Evolutionary conservation across 2,888 invertebrate species (phyloP).

Genomic region (Meiosimyza decipiens): DNA sequence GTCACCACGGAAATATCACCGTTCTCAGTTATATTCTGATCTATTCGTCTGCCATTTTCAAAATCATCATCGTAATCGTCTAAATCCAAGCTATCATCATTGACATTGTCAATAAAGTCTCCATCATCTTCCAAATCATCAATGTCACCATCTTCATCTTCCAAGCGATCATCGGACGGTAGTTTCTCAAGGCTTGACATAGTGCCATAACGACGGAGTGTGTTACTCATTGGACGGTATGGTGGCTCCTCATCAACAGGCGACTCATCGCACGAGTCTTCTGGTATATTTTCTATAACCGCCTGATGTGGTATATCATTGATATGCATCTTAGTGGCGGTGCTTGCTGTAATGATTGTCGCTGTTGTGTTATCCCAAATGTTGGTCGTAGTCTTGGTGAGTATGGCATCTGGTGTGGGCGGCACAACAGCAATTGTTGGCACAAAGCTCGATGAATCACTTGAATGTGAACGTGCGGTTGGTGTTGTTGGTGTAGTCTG

Average conservation of each 20-base stretch:
- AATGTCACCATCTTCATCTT: constrained; percentile 55
- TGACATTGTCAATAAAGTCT: constrained; percentile 50
- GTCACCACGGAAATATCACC: constrained; percentile 51
- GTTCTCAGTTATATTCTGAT: constrained; percentile 46
- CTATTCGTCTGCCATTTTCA: constrained; percentile 61
- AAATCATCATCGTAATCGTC: constrained; percentile 64
- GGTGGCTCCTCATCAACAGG: constrained; percentile 80
- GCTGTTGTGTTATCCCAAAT: constrained; percentile 66
- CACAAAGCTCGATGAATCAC: constrained; percentile 58
- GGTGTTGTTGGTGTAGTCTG: constrained; percentile 31
- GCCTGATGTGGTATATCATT: constrained; percentile 56
- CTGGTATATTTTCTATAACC: constrained; percentile 66
- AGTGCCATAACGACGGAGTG: constrained; percentile 73
- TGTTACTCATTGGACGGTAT: constrained; percentile 73
- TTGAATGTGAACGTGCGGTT: constrained; percentile 44
- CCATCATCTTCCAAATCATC: constrained; percentile 69
- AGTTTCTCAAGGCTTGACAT: constrained; percentile 79
- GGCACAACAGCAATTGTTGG: constrained; percentile 81
- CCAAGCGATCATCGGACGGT: constrained; percentile 69
- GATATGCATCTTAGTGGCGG: constrained; percentile 56
- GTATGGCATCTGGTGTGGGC: constrained; percentile 75
- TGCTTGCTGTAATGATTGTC: constrained; percentile 45
- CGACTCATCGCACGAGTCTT: constrained; percentile 76
- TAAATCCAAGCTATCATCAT: constrained; percentile 38
- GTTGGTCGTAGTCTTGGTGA: constrained; percentile 64